Evolutionary conservation across 2,888 invertebrate species (phyloP), one percentile per base, ranked within the genome.

Genomic region (Tachina lurida): DNA sequence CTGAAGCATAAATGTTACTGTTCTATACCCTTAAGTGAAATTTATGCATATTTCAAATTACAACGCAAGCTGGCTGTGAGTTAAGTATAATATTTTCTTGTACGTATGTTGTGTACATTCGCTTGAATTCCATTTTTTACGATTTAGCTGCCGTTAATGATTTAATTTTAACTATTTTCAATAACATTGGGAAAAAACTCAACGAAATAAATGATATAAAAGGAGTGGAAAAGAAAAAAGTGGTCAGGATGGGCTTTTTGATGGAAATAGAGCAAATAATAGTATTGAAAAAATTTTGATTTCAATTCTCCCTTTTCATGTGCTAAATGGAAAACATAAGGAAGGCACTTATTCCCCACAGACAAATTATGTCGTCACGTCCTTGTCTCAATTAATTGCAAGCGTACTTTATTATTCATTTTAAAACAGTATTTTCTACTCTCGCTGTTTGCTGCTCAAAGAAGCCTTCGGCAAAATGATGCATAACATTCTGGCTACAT

Each of bases 351-450:
- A 31, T 78, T 62, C 70, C 70, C 78, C 62, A 22, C 43, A 78
- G 62, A 62, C 60, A 41, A n/a, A 68, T 68, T 60, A 68, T 68
- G 56, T 58, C 68, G 43, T 49, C 60, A 58, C 60, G 62, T 63
- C 71, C 63, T 71, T 79, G 62, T 56, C 63, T 71, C 54, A 79
- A 79, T 79, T 79, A 73, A 73, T 80, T 73, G 47, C n/a, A 22
- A 74, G 43, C 45, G 22, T 67, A 60, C 19, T 73, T 73, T 80
- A 22, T 80, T 56, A 73, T 49, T 47, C 49, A 31, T 74, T 74
- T 43, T 54, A 31, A 60, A 75, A 68, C 54, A 54, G 45, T 74
- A 60, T 62, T 43, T 39, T 39, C 39, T 19, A 17, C 43, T 56
- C 22, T 47, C 45, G 41, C 43, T 70, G 15, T 47, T 74, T 74